Conservation (phyloP, 2,888 invertebrate genomes). For the Seira sanloemensis region DNA sequence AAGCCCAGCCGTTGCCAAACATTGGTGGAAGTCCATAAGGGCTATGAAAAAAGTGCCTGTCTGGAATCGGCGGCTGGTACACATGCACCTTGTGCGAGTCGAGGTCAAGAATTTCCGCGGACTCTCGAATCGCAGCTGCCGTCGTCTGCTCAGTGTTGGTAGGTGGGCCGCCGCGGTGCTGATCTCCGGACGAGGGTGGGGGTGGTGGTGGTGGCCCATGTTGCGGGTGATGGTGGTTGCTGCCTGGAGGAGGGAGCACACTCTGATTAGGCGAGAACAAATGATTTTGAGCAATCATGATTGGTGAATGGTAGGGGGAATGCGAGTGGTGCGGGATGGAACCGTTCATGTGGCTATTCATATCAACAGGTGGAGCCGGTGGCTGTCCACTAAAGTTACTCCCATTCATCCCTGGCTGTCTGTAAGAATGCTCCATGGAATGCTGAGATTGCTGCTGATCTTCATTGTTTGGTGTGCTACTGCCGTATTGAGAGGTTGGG, state of each 20-base stretch:
- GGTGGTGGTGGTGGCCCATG: conserved; percentile 70
- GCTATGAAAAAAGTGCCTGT: conserved; percentile 69
- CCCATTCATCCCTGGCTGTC: conserved; percentile 74
- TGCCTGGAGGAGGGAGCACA: conserved; percentile 74
- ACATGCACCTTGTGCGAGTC: conserved; percentile 92
- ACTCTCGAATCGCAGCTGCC: conserved; percentile 76
- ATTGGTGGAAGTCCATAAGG: conserved; percentile 71
- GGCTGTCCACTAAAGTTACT: conserved; percentile 76
- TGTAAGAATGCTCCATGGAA: conserved; percentile 70
- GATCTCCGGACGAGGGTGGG: conserved; percentile 34
- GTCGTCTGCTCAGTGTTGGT: conserved; percentile 71
- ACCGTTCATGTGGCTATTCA: conserved; percentile 77
- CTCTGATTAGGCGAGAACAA: conserved; percentile 55
- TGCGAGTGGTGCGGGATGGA: conserved; percentile 59
- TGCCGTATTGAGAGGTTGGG: conserved; percentile 74
- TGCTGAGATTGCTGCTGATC: conserved; percentile 41
- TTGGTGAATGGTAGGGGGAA: conserved; percentile 59
- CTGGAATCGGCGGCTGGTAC: conserved; percentile 77
- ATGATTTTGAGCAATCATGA: conserved; percentile 65
- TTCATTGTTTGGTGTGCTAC: conserved; percentile 36
- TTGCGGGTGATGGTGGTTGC: conserved; percentile 75
- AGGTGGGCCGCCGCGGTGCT: conserved; percentile 68
- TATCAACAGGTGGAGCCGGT: conserved; percentile 75
- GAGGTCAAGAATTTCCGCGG: conserved; percentile 88
- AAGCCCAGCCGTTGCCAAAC: conserved; percentile 68